Evolutionary conservation across 2,797 vertebrate species (phyloP).

Genomic region (Paedocypris micromegethes): DNA sequence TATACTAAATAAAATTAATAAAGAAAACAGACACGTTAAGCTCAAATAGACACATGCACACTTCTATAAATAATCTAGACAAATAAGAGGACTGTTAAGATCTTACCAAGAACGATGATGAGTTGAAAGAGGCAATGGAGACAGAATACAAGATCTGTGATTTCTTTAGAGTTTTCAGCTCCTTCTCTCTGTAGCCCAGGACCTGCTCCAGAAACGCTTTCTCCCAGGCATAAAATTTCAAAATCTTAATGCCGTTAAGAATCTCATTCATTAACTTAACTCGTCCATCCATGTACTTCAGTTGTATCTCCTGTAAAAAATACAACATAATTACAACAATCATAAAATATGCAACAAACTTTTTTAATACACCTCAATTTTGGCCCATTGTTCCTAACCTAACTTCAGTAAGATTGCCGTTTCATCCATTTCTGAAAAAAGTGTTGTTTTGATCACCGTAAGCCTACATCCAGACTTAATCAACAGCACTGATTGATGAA

Average conservation of each 20-base stretch:
- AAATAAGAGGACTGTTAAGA: background rate
- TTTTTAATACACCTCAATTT: too few relatives aligned
- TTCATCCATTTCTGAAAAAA: too few relatives aligned
- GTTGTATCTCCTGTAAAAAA: slow-evolving; percentile 70
- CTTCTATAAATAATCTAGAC: background rate
- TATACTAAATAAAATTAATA: too few relatives aligned
- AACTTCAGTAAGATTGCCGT: too few relatives aligned
- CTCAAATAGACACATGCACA: background rate
- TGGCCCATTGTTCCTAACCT: too few relatives aligned
- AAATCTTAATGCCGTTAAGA: slow-evolving; percentile 79
- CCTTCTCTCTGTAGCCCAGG: slow-evolving; percentile 71
- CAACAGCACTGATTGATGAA: too few relatives aligned
- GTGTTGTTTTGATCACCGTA: too few relatives aligned
- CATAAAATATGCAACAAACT: background rate
- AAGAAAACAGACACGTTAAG: background rate
- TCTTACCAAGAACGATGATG: slow-evolving; percentile 87
- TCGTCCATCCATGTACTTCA: slow-evolving; percentile 88
- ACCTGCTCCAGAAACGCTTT: slow-evolving; percentile 82
- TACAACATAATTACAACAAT: slow-evolving; percentile 37
- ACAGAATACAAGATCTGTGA: slow-evolving; percentile 88
- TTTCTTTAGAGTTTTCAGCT: slow-evolving; percentile 81
- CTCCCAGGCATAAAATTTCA: slow-evolving; percentile 95
- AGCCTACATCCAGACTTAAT: too few relatives aligned
- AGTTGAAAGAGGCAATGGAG: slow-evolving; percentile 90
- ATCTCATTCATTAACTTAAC: slow-evolving; percentile 85